Conservation (phyloP, 1,140 invertebrate species). For the Battus philenor region DNA sequence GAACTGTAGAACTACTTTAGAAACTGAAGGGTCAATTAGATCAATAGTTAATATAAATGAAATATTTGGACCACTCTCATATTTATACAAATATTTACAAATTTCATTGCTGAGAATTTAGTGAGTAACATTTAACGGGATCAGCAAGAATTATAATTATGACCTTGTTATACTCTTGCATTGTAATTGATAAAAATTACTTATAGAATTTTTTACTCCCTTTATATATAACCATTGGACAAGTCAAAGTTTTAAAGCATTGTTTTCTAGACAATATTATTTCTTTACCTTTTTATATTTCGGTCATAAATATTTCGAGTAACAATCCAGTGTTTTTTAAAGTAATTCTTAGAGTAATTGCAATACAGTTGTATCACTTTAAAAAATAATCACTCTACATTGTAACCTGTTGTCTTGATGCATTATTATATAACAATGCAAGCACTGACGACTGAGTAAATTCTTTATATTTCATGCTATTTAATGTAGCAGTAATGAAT, state of each 20-base stretch:
- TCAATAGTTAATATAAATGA: too few species aligned
- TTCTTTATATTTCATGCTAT: constrained; percentile 69
- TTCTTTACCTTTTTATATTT: constrained; percentile 47
- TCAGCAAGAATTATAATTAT: too few species aligned
- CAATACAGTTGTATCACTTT: constrained; percentile 42
- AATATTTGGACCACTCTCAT: too few species aligned
- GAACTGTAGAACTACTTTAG: constrained; percentile 69
- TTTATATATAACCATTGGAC: too few species aligned
- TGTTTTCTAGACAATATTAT: constrained; percentile 52
- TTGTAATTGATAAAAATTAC: too few species aligned
- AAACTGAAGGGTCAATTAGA: too few species aligned
- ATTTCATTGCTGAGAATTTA: too few species aligned
- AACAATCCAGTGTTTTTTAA: constrained; percentile 55
- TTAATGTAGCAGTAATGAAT: constrained; percentile 75
- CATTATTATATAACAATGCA: constrained; percentile 70
- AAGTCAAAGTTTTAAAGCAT: constrained; percentile 41
- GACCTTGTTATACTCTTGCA: too few species aligned
- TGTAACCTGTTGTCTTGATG: constrained; percentile 66
- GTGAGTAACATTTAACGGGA: too few species aligned
- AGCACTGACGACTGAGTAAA: constrained; percentile 73
- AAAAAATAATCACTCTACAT: constrained; percentile 61
- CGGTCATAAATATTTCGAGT: constrained; percentile 44
- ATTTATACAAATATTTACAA: too few species aligned
- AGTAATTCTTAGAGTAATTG: constrained; percentile 33
- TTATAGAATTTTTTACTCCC: too few species aligned